phyloP scores from a whole-genome alignment of 1,140 invertebrate genomes.

The Amyelois transitella region DNA sequence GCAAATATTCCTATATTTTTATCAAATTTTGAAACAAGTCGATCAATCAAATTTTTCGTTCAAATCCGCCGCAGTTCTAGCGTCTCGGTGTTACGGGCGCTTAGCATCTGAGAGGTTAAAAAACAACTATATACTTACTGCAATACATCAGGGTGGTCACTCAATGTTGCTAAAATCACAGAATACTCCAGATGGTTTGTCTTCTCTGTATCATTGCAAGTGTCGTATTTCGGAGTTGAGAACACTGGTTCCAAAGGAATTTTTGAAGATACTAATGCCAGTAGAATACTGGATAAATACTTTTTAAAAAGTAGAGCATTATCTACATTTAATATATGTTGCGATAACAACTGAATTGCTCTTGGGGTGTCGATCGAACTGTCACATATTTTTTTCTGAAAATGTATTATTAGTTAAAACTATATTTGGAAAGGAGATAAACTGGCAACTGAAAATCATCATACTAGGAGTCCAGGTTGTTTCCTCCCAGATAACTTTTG shows the following conservation, averaged over 20 bases:
- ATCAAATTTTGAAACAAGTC: too few relatives aligned
- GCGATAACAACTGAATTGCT: constrained; percentile 41
- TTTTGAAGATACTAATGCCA: constrained; percentile 48
- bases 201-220: constrained; percentile 51
- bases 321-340: constrained; percentile 47
- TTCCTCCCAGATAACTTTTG: too few relatives aligned
- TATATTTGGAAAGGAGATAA: too few relatives aligned
- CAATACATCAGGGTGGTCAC: constrained; percentile 71
- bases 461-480: too few relatives aligned
- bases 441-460: too few relatives aligned
- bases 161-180: constrained; percentile 38
- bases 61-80: too few relatives aligned
- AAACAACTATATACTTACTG: constrained; percentile 63
- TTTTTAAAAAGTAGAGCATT: constrained; percentile 52
- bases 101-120: too few relatives aligned
- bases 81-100: too few relatives aligned
- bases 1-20: too few relatives aligned
- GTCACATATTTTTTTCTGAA: constrained; percentile 31
- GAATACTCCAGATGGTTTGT: constrained; percentile 54
- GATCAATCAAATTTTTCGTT: too few relatives aligned
- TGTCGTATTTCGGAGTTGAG: constrained; percentile 36
- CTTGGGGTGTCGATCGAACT: constrained; percentile 26
- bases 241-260: constrained; percentile 56
- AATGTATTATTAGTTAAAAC: too few relatives aligned
- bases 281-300: constrained; percentile 47